Percentiles rank a stretch among this genome's conserved stretches.
Evolutionary conservation across 2,113 vertebrate genomes (phyloP).

Genomic region (Prochilodus magdalenae): DNA sequence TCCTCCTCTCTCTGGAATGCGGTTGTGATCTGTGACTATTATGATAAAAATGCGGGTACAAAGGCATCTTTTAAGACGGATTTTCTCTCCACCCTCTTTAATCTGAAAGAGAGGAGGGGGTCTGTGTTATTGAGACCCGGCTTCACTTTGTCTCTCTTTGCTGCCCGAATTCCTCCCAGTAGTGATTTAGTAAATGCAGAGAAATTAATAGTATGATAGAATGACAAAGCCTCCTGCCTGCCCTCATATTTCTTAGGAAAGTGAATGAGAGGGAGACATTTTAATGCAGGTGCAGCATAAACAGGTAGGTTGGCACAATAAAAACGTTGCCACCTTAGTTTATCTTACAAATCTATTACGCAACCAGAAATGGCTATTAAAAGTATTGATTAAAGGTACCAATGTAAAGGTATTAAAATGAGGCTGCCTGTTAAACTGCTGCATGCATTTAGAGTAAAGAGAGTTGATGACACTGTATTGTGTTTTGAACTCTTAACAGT

Average conservation of each 20-base stretch:
- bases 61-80: conserved; percentile 60
- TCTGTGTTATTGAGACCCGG: conserved; percentile 23
- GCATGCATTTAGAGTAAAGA: background rate
- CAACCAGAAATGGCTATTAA: conserved; percentile 1
- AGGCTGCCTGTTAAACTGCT: background rate
- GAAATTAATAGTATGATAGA: conserved; percentile 18
- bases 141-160: background rate
- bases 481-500: too few relatives aligned
- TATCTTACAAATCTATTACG: conserved; percentile 9
- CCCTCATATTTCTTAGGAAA: background rate
- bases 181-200: background rate
- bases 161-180: conserved; percentile 24
- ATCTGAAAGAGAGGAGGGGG: conserved; percentile 26
- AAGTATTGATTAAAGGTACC: background rate
- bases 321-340: background rate
- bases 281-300: conserved; percentile 40
- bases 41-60: conserved; percentile 57
- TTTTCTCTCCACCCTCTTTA: conserved; percentile 42
- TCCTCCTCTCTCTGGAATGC: conserved; percentile 51
- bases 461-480: too few relatives aligned
- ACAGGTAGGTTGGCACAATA: background rate
- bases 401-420: background rate
- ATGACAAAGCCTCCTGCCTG: background rate
- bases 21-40: conserved; percentile 54
- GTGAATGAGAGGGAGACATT: conserved; percentile 11